Percentiles rank a stretch among this genome's conserved stretches.
Evolutionary conservation across 1,140 invertebrate species (phyloP).

Genomic region (Melanaphis sacchari): DNA sequence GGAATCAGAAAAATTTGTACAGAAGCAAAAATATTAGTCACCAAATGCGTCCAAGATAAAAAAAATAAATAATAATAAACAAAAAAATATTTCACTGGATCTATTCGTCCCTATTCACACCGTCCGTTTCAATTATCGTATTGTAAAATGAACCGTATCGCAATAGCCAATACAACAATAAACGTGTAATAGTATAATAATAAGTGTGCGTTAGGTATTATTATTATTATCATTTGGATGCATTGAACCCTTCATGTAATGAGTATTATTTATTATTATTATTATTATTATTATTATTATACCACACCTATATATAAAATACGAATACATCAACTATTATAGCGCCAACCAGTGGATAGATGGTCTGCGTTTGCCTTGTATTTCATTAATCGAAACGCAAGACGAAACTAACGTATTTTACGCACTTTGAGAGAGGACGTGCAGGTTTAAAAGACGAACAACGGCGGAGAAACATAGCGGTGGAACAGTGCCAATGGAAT

Average conservation of each 20-base stretch:
- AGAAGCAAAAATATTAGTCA: background rate
- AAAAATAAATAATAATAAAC: background rate
- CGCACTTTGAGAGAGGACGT: background rate
- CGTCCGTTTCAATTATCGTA: background rate
- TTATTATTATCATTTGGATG: background rate
- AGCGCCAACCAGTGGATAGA: background rate
- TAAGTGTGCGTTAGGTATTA: background rate
- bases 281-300: background rate
- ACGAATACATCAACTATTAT: background rate
- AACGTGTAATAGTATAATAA: background rate
- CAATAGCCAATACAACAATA: background rate
- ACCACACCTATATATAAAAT: background rate
- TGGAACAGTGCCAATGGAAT: constrained; percentile 24
- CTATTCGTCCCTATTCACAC: background rate
- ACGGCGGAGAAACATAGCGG: background rate
- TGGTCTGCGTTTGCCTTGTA: background rate
- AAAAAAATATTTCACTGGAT: background rate
- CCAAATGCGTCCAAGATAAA: background rate
- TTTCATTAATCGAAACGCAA: constrained; percentile 30
- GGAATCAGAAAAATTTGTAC: background rate
- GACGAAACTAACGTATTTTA: background rate
- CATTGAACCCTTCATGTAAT: constrained; percentile 5
- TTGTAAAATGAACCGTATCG: constrained; percentile 30
- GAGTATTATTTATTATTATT: background rate
- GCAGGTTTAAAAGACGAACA: background rate